Evolutionary conservation across 2,888 invertebrate species (phyloP).

Genomic region (Cryptocephalus moraei): DNA sequence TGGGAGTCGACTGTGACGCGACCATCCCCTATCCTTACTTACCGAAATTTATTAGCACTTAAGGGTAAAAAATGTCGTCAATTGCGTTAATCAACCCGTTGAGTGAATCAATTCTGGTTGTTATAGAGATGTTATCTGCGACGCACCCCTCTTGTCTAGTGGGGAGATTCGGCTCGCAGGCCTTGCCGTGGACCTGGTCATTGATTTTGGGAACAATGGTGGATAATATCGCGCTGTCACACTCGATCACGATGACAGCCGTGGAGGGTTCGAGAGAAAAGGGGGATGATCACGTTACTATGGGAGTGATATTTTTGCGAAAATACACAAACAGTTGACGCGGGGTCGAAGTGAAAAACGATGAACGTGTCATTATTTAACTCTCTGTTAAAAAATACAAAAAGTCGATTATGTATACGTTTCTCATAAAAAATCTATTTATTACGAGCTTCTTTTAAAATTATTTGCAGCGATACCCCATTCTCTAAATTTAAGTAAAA

Average conservation of each 20-base stretch:
- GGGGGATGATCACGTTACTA: too few species aligned
- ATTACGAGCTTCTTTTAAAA: too few species aligned
- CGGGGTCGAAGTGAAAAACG: too few species aligned
- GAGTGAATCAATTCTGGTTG: conserved; percentile 25
- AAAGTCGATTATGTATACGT: too few species aligned
- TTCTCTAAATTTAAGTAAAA: too few species aligned
- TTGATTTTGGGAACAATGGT: conserved; percentile 34
- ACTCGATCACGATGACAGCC: conserved; percentile 33
- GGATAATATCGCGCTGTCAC: conserved; percentile 36
- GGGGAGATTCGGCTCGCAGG: conserved; percentile 1
- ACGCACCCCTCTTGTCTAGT: conserved; percentile 1
- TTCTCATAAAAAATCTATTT: too few species aligned
- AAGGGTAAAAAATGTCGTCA: conserved; percentile 27
- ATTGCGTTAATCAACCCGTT: conserved; percentile 31
- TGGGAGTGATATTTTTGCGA: too few species aligned
- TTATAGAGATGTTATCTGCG: conserved; percentile 29
- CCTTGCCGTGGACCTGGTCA: conserved; percentile 20
- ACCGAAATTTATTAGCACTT: conserved; percentile 29
- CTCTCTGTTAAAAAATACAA: too few species aligned
- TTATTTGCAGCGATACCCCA: too few species aligned
- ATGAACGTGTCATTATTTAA: too few species aligned
- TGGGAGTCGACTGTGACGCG: conserved; percentile 1
- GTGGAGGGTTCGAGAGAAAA: conserved; percentile 11
- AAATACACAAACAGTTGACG: too few species aligned
- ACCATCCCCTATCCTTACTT: neutral